These are phyloP conservation scores for Mustela nigripes DNA, from an alignment of 2,113 vertebrate genomes.

Conservation along the genomic window DNA sequence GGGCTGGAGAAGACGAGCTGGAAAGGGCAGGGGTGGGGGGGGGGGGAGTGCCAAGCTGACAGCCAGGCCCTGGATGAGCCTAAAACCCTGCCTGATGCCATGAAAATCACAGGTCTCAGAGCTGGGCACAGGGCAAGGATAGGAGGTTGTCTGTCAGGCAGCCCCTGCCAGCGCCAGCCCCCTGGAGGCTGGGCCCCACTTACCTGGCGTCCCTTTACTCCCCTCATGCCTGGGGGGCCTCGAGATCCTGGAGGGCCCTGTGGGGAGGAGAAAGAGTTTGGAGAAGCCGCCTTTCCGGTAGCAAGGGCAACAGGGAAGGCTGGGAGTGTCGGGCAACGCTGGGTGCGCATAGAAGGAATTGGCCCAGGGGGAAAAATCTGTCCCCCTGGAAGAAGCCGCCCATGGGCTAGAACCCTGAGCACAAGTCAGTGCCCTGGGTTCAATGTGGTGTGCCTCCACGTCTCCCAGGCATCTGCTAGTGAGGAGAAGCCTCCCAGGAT, in stretches of 20 bases:
- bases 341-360: not conserved
- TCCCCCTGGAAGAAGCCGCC: not conserved
- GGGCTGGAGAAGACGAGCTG: not conserved
- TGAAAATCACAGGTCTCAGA: not conserved
- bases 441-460: accelerated
- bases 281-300: not conserved
- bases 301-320: not conserved
- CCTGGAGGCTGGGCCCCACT: constrained; percentile 62
- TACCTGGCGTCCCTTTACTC: constrained; percentile 95
- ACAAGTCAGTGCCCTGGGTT: not conserved
- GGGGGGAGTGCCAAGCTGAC: accelerated
- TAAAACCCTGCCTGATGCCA: not conserved
- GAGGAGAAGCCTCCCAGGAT: not conserved
- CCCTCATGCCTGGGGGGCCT: constrained; percentile 92
- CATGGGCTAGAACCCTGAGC: too few relatives aligned
- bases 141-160: not conserved
- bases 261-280: constrained; percentile 53
- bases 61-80: not conserved
- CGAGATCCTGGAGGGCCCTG: constrained; percentile 93
- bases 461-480: not conserved
- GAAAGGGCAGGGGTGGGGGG: not conserved
- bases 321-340: not conserved
- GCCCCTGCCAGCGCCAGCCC: accelerated
- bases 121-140: accelerated
- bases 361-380: not conserved